A percentile compares a stretch with the other conserved stretches of the same genome.
Evolutionary conservation across 2,888 invertebrate genomes (phyloP).

Genomic region (Taenaris catops): DNA sequence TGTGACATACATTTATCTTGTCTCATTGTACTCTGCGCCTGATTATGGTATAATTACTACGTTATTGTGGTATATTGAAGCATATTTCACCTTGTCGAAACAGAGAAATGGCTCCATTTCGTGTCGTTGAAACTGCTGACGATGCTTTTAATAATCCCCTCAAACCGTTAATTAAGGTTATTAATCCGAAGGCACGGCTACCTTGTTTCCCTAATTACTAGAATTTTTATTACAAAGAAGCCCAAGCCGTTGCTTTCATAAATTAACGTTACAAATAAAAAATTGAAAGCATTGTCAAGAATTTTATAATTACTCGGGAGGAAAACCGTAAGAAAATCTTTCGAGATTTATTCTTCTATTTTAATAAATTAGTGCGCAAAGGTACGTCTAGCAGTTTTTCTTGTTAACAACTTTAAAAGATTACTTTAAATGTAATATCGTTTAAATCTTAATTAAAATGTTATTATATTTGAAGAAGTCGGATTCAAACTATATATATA

Average conservation of each 20-base stretch:
- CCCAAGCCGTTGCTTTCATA: constrained; percentile 31
- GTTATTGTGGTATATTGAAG: too few species aligned
- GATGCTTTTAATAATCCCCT: constrained; percentile 48
- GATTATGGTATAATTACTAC: too few species aligned
- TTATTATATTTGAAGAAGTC: too few species aligned
- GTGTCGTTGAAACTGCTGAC: constrained; percentile 32
- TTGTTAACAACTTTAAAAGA: too few species aligned
- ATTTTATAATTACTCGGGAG: constrained; percentile 20
- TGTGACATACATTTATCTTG: too few species aligned
- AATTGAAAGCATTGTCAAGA: constrained; percentile 16
- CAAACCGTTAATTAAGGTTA: constrained; percentile 71
- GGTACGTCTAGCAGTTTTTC: not conserved
- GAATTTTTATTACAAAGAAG: constrained; percentile 63
- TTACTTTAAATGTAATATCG: too few species aligned
- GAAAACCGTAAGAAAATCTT: constrained; percentile 12
- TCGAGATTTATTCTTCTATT: constrained; percentile 10
- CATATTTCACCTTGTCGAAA: too few species aligned
- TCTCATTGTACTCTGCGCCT: too few species aligned
- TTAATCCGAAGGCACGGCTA: constrained; percentile 68
- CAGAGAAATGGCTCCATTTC: not conserved
- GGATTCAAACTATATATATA: too few species aligned
- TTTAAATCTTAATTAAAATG: too few species aligned
- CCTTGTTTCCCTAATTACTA: constrained; percentile 73
- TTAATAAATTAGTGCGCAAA: constrained; percentile 14
- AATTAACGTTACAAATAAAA: constrained; percentile 3